phyloP scores from a whole-genome alignment of 2,797 vertebrate genomes.

The Mormyrops boulengeri region DNA sequence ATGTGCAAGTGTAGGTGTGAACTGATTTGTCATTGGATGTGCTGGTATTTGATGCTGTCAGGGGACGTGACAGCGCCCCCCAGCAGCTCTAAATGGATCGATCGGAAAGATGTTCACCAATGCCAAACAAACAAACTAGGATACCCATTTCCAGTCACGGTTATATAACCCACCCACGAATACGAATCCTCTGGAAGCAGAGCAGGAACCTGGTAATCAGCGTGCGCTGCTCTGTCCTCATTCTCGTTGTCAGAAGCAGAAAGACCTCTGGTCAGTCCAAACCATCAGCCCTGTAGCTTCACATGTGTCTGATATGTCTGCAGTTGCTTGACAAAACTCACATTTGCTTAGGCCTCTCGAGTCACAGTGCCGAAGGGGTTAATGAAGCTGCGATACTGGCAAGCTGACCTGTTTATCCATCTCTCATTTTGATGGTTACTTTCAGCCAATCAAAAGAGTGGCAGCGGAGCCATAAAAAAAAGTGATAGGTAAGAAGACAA shows the following conservation, averaged over 20 bases:
- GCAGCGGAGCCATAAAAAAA: background rate
- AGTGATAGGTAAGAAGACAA: background rate
- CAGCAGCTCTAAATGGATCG: background rate
- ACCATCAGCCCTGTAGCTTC: background rate
- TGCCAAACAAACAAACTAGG: background rate
- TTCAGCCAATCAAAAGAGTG: background rate
- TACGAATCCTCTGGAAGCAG: background rate
- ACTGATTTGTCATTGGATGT: too few relatives aligned
- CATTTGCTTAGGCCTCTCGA: background rate
- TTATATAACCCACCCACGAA: conserved; percentile 8
- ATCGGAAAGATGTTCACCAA: background rate
- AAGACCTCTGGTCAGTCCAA: background rate
- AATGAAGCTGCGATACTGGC: background rate
- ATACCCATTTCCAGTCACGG: background rate
- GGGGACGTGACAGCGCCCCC: too few relatives aligned
- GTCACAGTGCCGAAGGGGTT: background rate
- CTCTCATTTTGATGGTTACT: background rate
- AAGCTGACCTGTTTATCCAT: background rate
- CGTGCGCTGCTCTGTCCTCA: background rate
- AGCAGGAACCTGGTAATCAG: background rate
- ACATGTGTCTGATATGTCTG: background rate
- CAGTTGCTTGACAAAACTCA: background rate
- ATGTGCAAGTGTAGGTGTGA: too few relatives aligned
- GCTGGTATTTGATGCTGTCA: too few relatives aligned
- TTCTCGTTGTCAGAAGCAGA: background rate